Conservation (phyloP, 1,140 invertebrate species). For the Neodiprion virginianus region DNA sequence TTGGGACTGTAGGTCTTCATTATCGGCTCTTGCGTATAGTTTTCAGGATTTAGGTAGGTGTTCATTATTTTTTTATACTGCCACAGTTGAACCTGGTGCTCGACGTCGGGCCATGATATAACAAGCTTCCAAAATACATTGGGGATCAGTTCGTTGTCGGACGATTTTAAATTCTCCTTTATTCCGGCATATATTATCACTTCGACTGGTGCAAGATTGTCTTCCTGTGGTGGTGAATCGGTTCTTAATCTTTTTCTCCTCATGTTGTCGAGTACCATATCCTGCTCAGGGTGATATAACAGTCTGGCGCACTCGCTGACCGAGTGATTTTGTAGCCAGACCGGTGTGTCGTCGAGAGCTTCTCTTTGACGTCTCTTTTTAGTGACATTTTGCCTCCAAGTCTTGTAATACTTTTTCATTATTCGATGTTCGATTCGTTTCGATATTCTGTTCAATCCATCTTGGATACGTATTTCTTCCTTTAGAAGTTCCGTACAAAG, state of each 20-base stretch:
- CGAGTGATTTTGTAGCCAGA: slow-evolving; percentile 65
- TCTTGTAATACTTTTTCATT: slow-evolving; percentile 58
- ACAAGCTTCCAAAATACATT: slow-evolving; percentile 73
- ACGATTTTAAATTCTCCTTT: slow-evolving; percentile 45
- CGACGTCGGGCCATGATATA: slow-evolving; percentile 64
- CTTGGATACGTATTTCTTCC: slow-evolving; percentile 39
- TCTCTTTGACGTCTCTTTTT: slow-evolving; percentile 52
- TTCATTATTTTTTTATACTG: slow-evolving; percentile 46
- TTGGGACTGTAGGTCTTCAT: slow-evolving; percentile 48
- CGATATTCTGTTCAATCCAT: slow-evolving; percentile 41
- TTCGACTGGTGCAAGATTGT: slow-evolving; percentile 39
- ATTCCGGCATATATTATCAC: slow-evolving; percentile 45
- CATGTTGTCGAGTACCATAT: slow-evolving; percentile 63
- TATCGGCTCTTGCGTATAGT: slow-evolving; percentile 43
- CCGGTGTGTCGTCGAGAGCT: slow-evolving; percentile 67
- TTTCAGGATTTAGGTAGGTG: slow-evolving; percentile 42
- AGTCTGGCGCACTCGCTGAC: slow-evolving; percentile 61
- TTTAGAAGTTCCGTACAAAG: slow-evolving; percentile 35
- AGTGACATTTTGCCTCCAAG: slow-evolving; percentile 51
- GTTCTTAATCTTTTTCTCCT: slow-evolving; percentile 32
- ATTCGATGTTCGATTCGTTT: slow-evolving; percentile 41
- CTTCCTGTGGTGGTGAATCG: slow-evolving; percentile 5
- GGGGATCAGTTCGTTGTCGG: slow-evolving; percentile 33
- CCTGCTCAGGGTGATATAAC: slow-evolving; percentile 60
- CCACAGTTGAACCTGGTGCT: slow-evolving; percentile 41